Percentiles rank a stretch among this genome's conserved stretches.
Evolutionary conservation across 2,797 vertebrate species (phyloP).

Genomic region (Centropyge bicolor): DNA sequence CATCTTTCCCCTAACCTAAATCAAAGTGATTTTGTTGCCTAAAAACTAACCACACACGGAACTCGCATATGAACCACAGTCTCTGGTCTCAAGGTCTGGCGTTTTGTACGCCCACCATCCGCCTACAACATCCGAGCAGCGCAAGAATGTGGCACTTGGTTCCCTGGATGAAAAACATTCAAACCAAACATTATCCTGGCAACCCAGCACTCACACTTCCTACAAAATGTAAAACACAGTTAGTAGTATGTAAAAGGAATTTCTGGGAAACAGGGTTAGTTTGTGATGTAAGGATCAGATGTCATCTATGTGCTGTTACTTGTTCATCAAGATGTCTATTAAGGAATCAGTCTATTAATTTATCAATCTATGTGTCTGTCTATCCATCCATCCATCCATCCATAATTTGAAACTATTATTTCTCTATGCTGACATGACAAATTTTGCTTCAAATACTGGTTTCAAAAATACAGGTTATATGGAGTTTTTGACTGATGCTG

Average conservation of each 20-base stretch:
- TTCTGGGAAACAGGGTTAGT: neutral
- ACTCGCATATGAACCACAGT: neutral
- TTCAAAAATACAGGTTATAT: slow-evolving; percentile 1
- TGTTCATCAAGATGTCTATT: too few species aligned
- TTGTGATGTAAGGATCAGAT: neutral
- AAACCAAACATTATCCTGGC: slow-evolving; percentile 3
- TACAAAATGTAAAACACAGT: neutral
- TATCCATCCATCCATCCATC: too few species aligned
- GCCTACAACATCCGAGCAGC: neutral
- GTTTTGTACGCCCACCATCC: slow-evolving; percentile 13
- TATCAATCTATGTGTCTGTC: too few species aligned
- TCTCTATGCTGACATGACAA: neutral
- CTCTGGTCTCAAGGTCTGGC: slow-evolving; percentile 2
- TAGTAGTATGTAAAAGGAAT: neutral
- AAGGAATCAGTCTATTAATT: too few species aligned
- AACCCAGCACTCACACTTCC: neutral
- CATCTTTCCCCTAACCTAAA: neutral
- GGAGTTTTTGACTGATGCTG: neutral
- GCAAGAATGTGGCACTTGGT: neutral
- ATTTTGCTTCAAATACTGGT: neutral
- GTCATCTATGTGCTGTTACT: neutral
- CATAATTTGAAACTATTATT: neutral
- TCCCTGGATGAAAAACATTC: slow-evolving; percentile 3
- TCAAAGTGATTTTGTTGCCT: neutral
- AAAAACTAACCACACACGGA: neutral